phyloP scores from a whole-genome alignment of 2,888 invertebrate genomes.

The Euplexia lucipara region DNA sequence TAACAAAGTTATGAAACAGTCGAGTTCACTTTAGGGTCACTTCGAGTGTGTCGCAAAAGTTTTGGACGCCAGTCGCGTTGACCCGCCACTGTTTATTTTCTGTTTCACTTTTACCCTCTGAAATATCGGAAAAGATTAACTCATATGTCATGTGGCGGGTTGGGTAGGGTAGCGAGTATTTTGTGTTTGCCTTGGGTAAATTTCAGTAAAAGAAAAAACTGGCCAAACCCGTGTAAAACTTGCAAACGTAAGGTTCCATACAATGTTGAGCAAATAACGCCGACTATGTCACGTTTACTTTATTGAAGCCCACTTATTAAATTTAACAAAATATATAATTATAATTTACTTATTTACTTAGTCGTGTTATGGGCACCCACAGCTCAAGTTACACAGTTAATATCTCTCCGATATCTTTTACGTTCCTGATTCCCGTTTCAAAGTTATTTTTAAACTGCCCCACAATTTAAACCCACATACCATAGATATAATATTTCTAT shows the following conservation, averaged over 20 bases:
- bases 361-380: too few relatives aligned
- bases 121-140: slow-evolving; percentile 48
- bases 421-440: not conserved
- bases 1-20: slow-evolving; percentile 77
- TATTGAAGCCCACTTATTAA: too few relatives aligned
- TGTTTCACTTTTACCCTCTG: slow-evolving; percentile 55
- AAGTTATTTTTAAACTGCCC: too few relatives aligned
- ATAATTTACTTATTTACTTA: too few relatives aligned
- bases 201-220: too few relatives aligned
- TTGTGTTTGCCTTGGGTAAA: slow-evolving; percentile 15
- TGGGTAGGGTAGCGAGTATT: not conserved
- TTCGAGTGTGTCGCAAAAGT: slow-evolving; percentile 74
- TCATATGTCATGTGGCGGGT: slow-evolving; percentile 21
- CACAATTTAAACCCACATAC: too few relatives aligned
- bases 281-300: too few relatives aligned
- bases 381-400: not conserved
- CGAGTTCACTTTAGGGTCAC: slow-evolving; percentile 74
- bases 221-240: too few relatives aligned
- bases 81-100: slow-evolving; percentile 60
- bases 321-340: too few relatives aligned
- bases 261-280: too few relatives aligned
- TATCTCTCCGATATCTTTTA: not conserved
- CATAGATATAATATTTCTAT: too few relatives aligned
- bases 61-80: slow-evolving; percentile 40
- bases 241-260: too few relatives aligned